Conservation (phyloP, 2,888 invertebrate genomes). For the Apantesis nais region DNA sequence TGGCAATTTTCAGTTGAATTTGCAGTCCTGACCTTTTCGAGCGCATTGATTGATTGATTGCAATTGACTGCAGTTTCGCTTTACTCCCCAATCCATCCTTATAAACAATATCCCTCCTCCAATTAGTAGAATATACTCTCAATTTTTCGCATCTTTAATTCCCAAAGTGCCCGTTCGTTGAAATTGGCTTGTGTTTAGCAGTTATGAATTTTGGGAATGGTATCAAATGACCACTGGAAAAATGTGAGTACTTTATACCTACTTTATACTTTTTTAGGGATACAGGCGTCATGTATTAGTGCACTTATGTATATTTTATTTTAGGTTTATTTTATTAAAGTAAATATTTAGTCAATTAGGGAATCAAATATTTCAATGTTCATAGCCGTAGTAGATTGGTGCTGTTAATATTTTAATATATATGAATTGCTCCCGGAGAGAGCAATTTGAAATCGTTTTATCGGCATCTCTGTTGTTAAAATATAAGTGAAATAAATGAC, state of each 20-base stretch:
- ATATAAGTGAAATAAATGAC: slow-evolving; percentile 65
- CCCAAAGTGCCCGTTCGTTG: neutral
- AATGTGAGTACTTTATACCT: too few species aligned
- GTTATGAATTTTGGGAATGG: too few species aligned
- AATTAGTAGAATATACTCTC: neutral
- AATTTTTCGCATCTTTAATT: neutral
- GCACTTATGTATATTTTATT: neutral
- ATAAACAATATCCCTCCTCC: neutral
- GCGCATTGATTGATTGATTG: neutral
- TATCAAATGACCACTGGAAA: too few species aligned
- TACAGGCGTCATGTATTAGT: neutral
- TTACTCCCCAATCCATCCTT: neutral
- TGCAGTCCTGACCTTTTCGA: neutral
- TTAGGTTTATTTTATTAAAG: neutral
- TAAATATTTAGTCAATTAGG: neutral
- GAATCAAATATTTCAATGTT: neutral
- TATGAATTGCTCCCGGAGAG: slow-evolving; percentile 28
- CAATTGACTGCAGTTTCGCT: neutral
- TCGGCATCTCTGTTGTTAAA: slow-evolving; percentile 39
- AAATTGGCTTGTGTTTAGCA: neutral
- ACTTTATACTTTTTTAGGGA: too few species aligned
- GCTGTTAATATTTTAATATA: slow-evolving; percentile 36
- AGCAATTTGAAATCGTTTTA: slow-evolving; percentile 46
- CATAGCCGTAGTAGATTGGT: neutral
- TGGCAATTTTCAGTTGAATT: neutral